Percentiles rank a stretch among this genome's conserved stretches.
Evolutionary conservation across 1,140 invertebrate species (phyloP).

Genomic region (Eriosoma lanigerum): DNA sequence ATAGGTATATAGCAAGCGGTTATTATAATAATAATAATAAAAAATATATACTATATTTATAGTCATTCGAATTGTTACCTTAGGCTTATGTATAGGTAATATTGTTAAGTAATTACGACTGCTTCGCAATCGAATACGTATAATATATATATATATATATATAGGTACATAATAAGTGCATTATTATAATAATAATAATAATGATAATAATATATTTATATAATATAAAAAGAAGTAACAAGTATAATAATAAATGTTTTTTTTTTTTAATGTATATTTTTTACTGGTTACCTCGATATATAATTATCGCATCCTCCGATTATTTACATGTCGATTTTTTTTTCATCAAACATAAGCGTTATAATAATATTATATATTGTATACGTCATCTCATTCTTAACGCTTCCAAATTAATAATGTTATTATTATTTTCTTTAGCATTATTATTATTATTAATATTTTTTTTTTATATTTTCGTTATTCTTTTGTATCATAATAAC

Average conservation of each 20-base stretch:
- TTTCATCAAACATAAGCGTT: conserved; percentile 1
- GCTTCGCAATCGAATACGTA: conserved; percentile 18
- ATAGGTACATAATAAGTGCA: conserved; percentile 16
- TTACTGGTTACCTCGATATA: conserved; percentile 19
- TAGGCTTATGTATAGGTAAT: conserved; percentile 43
- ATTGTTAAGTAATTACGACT: conserved; percentile 44
- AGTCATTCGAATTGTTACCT: conserved; percentile 48
- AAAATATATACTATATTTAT: conserved; percentile 12
- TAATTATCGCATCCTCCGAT: conserved; percentile 6
- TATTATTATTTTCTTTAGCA: not conserved
- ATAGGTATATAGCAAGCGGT: not conserved
- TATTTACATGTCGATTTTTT: not conserved
- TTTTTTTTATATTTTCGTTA: not conserved
- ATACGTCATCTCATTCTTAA: not conserved
- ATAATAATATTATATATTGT: not conserved
- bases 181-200: conserved; percentile 22
- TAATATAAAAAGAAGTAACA: not conserved
- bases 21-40: conserved; percentile 14
- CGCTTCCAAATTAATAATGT: not conserved
- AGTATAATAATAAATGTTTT: conserved; percentile 27
- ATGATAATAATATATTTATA: no score
- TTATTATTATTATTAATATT: not conserved
- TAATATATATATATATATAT: not conserved
- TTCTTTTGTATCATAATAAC: not conserved
- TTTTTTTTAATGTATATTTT: not conserved